phyloP scores from a whole-genome alignment of 1,140 invertebrate genomes.

The Delia radicum region DNA sequence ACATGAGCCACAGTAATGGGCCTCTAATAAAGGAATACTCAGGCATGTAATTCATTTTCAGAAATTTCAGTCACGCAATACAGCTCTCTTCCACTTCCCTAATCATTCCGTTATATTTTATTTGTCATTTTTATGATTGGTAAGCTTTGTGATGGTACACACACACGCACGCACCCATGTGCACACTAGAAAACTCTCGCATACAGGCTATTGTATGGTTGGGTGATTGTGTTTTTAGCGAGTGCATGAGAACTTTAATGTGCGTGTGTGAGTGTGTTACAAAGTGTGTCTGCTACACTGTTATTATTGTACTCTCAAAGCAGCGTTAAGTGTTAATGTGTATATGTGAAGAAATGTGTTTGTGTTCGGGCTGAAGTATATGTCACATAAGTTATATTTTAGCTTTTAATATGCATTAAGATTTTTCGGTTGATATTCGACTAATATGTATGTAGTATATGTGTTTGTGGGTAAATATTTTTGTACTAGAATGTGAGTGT shows the following conservation, averaged over 20 bases:
- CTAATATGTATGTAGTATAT: background rate
- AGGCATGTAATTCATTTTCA: constrained; percentile 17
- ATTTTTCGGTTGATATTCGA: background rate
- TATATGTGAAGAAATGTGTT: no score
- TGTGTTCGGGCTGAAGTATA: no score
- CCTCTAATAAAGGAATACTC: background rate
- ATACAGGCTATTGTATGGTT: no score
- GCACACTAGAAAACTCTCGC: no score
- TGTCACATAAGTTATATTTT: background rate
- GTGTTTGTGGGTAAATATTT: background rate
- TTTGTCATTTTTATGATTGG: constrained; percentile 20
- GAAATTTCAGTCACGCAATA: constrained; percentile 20
- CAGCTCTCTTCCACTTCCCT: background rate
- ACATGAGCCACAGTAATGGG: background rate
- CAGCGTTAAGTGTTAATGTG: no score
- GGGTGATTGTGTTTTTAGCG: no score
- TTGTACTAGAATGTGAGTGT: background rate
- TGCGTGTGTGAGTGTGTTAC: no score
- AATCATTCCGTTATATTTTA: background rate
- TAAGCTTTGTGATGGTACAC: background rate
- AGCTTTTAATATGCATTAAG: constrained; percentile 14
- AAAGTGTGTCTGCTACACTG: no score
- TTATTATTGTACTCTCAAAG: no score
- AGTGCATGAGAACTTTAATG: no score
- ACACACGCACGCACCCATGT: background rate